Base-by-base conservation (phyloP, 2,113 vertebrate genomes). In the Thamnaconus septentrionalis region DNA sequence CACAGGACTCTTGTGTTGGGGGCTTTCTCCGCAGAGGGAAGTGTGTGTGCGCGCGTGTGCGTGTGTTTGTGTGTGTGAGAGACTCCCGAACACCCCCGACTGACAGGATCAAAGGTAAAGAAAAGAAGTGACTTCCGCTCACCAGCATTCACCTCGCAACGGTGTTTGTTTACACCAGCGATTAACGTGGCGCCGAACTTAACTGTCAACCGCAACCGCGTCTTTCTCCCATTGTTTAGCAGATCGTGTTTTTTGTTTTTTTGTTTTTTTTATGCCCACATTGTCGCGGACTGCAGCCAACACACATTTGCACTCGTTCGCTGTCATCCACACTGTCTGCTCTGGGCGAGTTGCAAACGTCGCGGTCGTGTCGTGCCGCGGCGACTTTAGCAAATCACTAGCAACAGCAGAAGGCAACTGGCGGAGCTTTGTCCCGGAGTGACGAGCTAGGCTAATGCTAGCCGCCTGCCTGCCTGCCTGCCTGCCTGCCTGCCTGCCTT, bases 61-160 rank as follows among this genome's bases (percentile, higher is more conserved):
- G 18, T 31, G 18, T 31, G 18, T 31, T 31, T 31, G 18, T 31
- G 18, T 31, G 18, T 31, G 18, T 31, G 18, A 31, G 18, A 31
- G 18, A 31, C 18, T 31, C 18, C 18, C 18, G 51, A 82, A 71
- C 78, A 74, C 58, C 62, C 66, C 68, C 46, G 59, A 58, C 57
- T 83, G 71, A 84, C 83, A 79, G 84, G 56, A 82, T 50, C 60
- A 75, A 85, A 82, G 84, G 83, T 78, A 81, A 69, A 74, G 49
- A 11, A 57, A 18, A 31, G 18, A 31, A 71, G 54, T 56, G 42
- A 79, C 67, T 85, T 61, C 45, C 73, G 56, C 47, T 59, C 6
- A 47, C 12, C 0, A 60, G 12, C 61, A 12, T 47, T 7, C n/a
- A 56, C n/a, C 56, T 60, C 60, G 18, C 1, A 43, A 4, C 39